Conservation (phyloP, 2,888 invertebrate species). For the Alentia gelatinosa region DNA sequence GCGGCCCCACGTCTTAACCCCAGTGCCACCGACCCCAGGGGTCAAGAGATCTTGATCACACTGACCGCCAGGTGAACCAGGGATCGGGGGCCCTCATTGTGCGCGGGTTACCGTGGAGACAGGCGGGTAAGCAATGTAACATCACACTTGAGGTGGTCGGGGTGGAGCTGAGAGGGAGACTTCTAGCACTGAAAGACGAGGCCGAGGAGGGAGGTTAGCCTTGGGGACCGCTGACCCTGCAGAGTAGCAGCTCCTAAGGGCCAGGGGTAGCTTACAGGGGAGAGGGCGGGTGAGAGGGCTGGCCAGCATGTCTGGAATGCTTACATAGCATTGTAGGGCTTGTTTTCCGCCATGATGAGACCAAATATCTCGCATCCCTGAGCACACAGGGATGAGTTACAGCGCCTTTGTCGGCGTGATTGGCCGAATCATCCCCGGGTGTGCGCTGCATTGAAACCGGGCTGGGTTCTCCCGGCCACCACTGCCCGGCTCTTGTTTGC, state of each 20-base stretch:
- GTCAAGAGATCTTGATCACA: constrained; percentile 19
- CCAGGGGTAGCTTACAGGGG: neutral
- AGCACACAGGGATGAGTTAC: constrained; percentile 3
- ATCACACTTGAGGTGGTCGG: neutral
- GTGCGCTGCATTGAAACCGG: too few relatives aligned
- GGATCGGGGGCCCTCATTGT: neutral
- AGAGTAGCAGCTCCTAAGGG: neutral
- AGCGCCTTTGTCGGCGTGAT: neutral
- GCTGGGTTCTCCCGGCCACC: neutral
- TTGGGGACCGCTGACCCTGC: neutral
- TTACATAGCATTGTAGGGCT: neutral
- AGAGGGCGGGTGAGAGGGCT: neutral
- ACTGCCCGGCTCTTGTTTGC: neutral
- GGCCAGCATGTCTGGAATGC: neutral
- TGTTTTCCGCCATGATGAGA: constrained; percentile 9
- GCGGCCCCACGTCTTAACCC: neutral
- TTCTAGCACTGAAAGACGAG: neutral
- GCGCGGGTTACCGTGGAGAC: neutral
- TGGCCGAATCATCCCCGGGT: neutral
- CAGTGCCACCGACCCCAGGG: neutral
- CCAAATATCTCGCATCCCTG: neutral
- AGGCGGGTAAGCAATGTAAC: constrained; percentile 11
- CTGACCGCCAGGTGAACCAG: constrained; percentile 26
- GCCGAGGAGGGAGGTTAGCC: neutral
- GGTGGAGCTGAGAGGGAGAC: neutral